phyloP scores from a whole-genome alignment of 2,113 vertebrate genomes.

The Gallinago undulata region DNA sequence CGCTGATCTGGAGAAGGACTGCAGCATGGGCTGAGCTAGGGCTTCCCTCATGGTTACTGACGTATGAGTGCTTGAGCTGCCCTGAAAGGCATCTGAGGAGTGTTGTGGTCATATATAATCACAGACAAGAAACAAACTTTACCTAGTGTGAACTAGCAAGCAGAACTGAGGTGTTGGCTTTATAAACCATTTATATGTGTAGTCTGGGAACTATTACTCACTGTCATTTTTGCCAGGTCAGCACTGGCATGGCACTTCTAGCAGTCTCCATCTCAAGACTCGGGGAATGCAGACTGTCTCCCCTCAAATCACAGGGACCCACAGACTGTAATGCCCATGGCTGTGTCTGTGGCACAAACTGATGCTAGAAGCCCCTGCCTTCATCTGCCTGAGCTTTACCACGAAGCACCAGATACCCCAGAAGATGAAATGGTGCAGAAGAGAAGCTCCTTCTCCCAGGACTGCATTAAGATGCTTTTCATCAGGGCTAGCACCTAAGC shows the following conservation, averaged over 20 bases:
- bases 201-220: background rate
- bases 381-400: background rate
- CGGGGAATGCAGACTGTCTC: background rate
- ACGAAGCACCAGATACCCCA: background rate
- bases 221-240: background rate
- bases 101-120: background rate
- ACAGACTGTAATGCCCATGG: background rate
- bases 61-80: background rate
- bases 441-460: background rate
- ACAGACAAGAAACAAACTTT: background rate
- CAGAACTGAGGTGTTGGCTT: background rate
- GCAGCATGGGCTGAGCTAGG: background rate
- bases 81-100: background rate
- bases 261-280: background rate
- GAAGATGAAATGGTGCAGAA: background rate
- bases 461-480: background rate
- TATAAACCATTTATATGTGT: background rate
- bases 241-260: background rate
- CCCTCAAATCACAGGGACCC: background rate
- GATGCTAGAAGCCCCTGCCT: background rate
- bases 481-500: background rate
- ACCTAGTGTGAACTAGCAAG: background rate
- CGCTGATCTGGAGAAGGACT: background rate
- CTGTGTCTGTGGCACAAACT: background rate
- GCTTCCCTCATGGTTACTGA: background rate